phyloP scores from a whole-genome alignment of 1,140 invertebrate genomes.

The Listronotus oregonensis region DNA sequence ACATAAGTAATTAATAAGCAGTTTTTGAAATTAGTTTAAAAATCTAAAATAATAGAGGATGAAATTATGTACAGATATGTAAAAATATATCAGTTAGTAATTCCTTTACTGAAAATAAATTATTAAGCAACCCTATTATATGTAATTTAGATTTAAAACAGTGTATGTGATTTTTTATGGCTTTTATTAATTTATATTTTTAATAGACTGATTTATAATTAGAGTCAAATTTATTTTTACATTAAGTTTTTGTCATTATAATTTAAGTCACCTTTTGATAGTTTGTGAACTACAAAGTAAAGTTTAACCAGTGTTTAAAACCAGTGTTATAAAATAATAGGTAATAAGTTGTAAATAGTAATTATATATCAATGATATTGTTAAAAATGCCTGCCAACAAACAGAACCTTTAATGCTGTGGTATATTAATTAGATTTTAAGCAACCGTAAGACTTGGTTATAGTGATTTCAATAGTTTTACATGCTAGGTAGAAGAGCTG shows the following conservation, averaged over 20 bases:
- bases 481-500: constrained; percentile 16
- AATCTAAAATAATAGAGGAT: too few species aligned
- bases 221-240: background rate
- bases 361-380: constrained; percentile 2
- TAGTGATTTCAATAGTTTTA: constrained; percentile 39
- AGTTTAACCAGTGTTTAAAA: constrained; percentile 12
- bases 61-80: too few species aligned
- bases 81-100: too few species aligned
- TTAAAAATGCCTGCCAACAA: constrained; percentile 30
- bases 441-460: constrained; percentile 46
- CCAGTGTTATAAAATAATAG: constrained; percentile 9
- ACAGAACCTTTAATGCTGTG: constrained; percentile 41
- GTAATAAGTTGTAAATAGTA: constrained; percentile 27
- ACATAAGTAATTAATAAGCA: too few species aligned
- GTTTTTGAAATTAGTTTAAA: too few species aligned
- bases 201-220: constrained; percentile 9
- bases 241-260: background rate
- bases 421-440: constrained; percentile 39
- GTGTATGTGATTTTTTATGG: constrained; percentile 3
- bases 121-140: background rate
- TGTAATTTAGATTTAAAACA: constrained; percentile 2
- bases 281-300: background rate
- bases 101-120: background rate
- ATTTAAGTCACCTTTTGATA: constrained; percentile 2
- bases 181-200: constrained; percentile 1